Evolutionary conservation across 2,888 invertebrate species (phyloP).

Genomic region (Gastracanthus pulcherrimus): DNA sequence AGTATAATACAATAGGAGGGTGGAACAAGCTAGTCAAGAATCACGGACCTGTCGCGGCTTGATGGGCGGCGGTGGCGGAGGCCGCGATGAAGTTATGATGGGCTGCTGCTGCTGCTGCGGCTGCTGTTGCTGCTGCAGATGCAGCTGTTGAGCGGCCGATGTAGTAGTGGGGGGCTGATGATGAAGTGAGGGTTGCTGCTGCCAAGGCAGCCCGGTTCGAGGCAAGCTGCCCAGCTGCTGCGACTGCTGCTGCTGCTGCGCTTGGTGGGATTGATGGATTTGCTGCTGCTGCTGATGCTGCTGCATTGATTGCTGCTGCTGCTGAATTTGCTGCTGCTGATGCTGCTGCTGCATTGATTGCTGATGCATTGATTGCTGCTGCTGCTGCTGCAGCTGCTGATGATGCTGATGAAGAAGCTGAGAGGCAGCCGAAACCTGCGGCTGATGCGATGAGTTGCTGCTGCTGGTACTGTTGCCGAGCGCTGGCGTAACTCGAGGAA

Average conservation of each 20-base stretch:
- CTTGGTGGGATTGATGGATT: constrained; percentile 58
- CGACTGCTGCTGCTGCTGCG: constrained; percentile 80
- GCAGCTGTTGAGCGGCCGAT: constrained; percentile 65
- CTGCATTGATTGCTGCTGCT: constrained; percentile 73
- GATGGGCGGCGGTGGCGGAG: constrained; percentile 75
- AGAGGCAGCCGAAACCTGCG: constrained; percentile 41
- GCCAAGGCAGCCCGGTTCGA: constrained; percentile 76
- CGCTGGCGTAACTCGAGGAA: constrained; percentile 76
- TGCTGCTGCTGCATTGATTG: constrained; percentile 65
- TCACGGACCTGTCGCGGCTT: constrained; percentile 75
- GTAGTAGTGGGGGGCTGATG: constrained; percentile 73
- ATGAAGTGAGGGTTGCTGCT: constrained; percentile 77
- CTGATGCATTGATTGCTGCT: constrained; percentile 67
- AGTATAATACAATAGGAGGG: background rate
- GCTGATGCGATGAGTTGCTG: constrained; percentile 55
- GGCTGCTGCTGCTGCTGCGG: constrained; percentile 37
- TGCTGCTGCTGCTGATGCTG: constrained; percentile 78
- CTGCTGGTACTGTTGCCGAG: constrained; percentile 70
- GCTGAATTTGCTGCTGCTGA: constrained; percentile 63
- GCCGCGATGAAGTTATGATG: constrained; percentile 71
- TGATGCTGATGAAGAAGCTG: constrained; percentile 79
- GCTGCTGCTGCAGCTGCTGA: constrained; percentile 69
- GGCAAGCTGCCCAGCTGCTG: constrained; percentile 77
- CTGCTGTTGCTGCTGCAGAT: constrained; percentile 39
- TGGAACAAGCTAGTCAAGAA: background rate